Conservation (phyloP, 37 sponge, comb jelly and placozoan species). For the Petrosia ficiformis region DNA sequence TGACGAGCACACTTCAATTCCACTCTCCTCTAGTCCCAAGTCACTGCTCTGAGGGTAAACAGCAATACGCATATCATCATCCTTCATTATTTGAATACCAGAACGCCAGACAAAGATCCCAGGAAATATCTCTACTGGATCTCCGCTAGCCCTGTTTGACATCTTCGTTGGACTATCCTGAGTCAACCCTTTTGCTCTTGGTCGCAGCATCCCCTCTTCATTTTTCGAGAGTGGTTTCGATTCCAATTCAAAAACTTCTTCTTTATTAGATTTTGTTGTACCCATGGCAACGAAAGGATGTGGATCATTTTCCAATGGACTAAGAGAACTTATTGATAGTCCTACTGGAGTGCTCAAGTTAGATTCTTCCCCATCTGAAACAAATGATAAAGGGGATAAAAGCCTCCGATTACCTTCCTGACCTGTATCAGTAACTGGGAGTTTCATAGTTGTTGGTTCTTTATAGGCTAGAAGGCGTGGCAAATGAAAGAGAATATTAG, state of each 20-base stretch:
- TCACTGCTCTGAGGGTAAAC: constrained; percentile 37
- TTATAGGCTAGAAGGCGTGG: neutral
- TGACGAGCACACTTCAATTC: constrained; percentile 64
- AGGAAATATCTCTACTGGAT: constrained; percentile 7
- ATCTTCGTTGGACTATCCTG: neutral
- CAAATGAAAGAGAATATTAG: constrained; percentile 30
- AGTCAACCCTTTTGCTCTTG: neutral
- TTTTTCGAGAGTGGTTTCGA: neutral
- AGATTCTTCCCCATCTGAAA: neutral
- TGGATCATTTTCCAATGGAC: neutral
- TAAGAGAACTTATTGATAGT: neutral
- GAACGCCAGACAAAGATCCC: constrained; percentile 39
- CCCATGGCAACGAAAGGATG: neutral
- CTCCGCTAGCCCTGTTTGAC: neutral
- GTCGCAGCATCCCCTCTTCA: neutral
- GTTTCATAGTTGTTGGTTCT: neutral
- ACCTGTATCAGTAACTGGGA: neutral
- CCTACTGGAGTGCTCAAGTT: neutral
- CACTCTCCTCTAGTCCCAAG: constrained; percentile 57
- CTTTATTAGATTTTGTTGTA: neutral
- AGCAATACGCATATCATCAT: constrained; percentile 13
- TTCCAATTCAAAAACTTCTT: neutral
- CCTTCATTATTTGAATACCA: constrained; percentile 35
- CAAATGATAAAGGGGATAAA: neutral
- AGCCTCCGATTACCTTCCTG: neutral